A percentile compares a stretch with the other conserved stretches of the same genome.
Evolutionary conservation across 2,113 vertebrate genomes (phyloP).

Genomic region (Pampusana beccarii): DNA sequence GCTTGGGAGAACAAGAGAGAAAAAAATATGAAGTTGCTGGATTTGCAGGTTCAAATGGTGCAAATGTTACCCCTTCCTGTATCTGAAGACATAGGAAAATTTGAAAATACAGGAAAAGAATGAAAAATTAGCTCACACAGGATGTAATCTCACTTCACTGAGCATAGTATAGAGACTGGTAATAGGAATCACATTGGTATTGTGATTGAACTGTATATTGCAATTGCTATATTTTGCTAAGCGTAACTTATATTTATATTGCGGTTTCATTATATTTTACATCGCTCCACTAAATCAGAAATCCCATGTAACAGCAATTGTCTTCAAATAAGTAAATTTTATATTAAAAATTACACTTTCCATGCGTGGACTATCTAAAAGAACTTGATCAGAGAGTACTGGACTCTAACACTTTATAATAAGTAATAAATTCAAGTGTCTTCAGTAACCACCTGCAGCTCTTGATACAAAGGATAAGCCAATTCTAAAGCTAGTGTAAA

Average conservation of each 20-base stretch:
- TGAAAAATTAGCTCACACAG: not conserved
- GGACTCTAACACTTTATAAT: not conserved
- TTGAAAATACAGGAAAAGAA: not conserved
- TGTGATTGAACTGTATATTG: not conserved
- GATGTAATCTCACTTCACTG: not conserved
- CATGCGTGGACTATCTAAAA: not conserved
- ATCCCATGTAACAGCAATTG: not conserved
- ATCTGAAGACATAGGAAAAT: not conserved
- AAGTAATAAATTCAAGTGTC: not conserved
- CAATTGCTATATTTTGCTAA: not conserved
- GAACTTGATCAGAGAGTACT: not conserved
- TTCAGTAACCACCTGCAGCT: not conserved
- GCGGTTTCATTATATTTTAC: not conserved
- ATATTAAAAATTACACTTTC: not conserved
- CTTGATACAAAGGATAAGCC: not conserved
- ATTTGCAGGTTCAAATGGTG: not conserved
- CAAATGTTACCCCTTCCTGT: not conserved
- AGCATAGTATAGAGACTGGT: not conserved
- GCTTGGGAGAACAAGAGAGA: not conserved
- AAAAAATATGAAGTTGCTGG: not conserved
- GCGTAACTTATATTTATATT: not conserved
- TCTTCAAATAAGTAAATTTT: not conserved
- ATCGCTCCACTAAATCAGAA: not conserved
- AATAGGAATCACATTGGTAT: not conserved
- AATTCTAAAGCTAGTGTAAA: not conserved